Conservation (phyloP, 1,140 invertebrate species). For the Trigoniulus corallinus region DNA sequence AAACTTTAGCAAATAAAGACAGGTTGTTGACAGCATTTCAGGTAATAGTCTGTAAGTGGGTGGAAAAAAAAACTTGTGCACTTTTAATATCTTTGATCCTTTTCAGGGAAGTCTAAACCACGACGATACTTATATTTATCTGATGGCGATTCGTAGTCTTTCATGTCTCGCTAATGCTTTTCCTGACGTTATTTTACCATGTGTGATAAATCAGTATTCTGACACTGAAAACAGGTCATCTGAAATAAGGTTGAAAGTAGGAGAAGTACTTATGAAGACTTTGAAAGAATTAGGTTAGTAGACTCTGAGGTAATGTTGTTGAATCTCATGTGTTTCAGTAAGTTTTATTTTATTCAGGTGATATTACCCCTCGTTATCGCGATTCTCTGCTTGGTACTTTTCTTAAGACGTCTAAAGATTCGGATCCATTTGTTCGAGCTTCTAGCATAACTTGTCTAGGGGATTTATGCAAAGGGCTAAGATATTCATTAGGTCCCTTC, state of each 20-base stretch:
- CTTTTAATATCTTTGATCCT: constrained; percentile 8
- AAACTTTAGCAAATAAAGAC: constrained; percentile 42
- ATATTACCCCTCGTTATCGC: constrained; percentile 52
- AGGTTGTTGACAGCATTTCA: constrained; percentile 50
- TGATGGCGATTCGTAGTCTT: constrained; percentile 57
- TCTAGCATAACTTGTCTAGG: constrained; percentile 71
- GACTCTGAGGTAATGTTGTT: constrained; percentile 3
- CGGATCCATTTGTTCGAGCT: constrained; percentile 53
- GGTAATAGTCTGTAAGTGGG: constrained; percentile 10
- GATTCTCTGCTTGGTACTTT: constrained; percentile 51
- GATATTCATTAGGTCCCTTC: constrained; percentile 32
- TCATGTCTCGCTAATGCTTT: constrained; percentile 41
- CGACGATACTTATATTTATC: constrained; percentile 66
- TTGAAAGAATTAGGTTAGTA: constrained; percentile 46
- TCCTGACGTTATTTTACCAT: constrained; percentile 46
- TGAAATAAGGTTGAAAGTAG: constrained; percentile 56
- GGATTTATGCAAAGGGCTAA: constrained; percentile 57
- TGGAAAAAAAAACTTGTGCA: neutral
- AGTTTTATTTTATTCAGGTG: constrained; percentile 33
- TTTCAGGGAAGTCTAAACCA: constrained; percentile 46
- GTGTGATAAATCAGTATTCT: constrained; percentile 41
- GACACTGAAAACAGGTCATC: constrained; percentile 26
- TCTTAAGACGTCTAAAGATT: constrained; percentile 44
- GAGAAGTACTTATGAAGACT: constrained; percentile 60
- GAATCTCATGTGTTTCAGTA: constrained; percentile 7